Conservation (phyloP, 2,888 invertebrate genomes). For the Cerceris rybyensis region DNA sequence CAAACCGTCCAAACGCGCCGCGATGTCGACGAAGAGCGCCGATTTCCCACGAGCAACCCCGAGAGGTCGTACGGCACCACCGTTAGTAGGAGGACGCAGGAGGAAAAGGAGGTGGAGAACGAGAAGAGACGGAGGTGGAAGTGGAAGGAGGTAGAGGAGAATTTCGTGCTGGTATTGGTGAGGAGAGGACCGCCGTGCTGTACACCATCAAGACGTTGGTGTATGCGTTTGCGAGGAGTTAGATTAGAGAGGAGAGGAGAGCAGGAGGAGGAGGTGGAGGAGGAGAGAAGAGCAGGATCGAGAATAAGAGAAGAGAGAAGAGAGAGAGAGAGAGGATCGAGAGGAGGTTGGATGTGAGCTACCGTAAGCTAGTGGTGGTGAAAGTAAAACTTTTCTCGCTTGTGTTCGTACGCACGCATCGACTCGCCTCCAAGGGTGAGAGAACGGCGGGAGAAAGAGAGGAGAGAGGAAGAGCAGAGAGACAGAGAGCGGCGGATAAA, state of each 20-base stretch:
- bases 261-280: constrained; percentile 49
- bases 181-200: constrained; percentile 64
- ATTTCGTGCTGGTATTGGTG: constrained; percentile 68
- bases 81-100: constrained; percentile 67
- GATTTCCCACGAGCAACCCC: constrained; percentile 76
- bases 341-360: constrained; percentile 69
- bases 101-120: constrained; percentile 64
- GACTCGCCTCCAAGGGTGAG: constrained; percentile 69
- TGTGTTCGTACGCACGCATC: constrained; percentile 78
- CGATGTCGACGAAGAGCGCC: constrained; percentile 71
- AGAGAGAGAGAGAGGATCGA: constrained; percentile 39
- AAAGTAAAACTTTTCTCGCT: constrained; percentile 80
- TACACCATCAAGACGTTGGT: constrained; percentile 55
- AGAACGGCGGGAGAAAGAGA: constrained; percentile 30
- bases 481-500: constrained; percentile 54
- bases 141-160: constrained; percentile 71
- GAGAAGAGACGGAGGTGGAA: constrained; percentile 64
- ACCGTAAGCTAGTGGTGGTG: constrained; percentile 72
- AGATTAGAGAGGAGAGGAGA: constrained; percentile 76
- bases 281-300: constrained; percentile 37
- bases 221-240: constrained; percentile 76
- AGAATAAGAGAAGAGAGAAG: constrained; percentile 25
- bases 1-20: constrained; percentile 68
- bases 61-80: constrained; percentile 74
- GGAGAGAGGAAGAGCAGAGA: constrained; percentile 39